phyloP scores from a whole-genome alignment of 2,797 vertebrate genomes.

The Todus mexicanus region DNA sequence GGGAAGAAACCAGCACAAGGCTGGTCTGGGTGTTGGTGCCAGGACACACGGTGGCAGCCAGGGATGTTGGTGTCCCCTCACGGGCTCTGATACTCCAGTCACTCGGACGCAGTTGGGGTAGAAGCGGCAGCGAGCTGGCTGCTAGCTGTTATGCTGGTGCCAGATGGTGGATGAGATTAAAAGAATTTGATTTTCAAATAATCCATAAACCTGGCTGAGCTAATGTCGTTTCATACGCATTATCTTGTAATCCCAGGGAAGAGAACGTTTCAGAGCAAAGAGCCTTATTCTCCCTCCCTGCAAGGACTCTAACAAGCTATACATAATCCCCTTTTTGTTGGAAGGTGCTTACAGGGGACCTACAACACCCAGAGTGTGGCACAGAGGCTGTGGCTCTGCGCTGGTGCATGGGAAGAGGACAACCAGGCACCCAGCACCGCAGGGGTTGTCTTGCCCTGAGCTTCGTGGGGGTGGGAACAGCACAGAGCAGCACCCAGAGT shows the following conservation, averaged over 20 bases:
- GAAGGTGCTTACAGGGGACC: conserved; percentile 45
- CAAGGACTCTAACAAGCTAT: conserved; percentile 52
- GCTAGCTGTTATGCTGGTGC: conserved; percentile 19
- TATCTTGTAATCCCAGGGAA: conserved; percentile 68
- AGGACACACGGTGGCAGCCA: not conserved
- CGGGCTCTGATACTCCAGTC: not conserved
- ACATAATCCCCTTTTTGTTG: conserved; percentile 59
- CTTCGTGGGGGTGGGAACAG: not conserved
- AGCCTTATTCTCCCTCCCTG: conserved; percentile 37
- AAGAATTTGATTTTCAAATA: conserved; percentile 73
- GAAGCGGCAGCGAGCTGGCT: conserved; percentile 26
- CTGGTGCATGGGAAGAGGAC: not conserved
- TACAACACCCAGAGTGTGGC: not conserved
- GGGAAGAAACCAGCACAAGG: not conserved
- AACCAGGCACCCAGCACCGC: not conserved
- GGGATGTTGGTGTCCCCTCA: not conserved
- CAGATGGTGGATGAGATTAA: conserved; percentile 75
- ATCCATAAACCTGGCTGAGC: conserved; percentile 74
- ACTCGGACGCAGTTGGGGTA: not conserved
- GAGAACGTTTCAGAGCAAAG: conserved; percentile 51
- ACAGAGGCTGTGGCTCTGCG: not conserved
- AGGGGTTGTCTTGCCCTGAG: not conserved
- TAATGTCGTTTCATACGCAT: conserved; percentile 60
- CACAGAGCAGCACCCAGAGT: not conserved
- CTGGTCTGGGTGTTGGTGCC: not conserved